Conservation (phyloP, 92 coral and sea anemone genomes). For the Pocillopora grandis region DNA sequence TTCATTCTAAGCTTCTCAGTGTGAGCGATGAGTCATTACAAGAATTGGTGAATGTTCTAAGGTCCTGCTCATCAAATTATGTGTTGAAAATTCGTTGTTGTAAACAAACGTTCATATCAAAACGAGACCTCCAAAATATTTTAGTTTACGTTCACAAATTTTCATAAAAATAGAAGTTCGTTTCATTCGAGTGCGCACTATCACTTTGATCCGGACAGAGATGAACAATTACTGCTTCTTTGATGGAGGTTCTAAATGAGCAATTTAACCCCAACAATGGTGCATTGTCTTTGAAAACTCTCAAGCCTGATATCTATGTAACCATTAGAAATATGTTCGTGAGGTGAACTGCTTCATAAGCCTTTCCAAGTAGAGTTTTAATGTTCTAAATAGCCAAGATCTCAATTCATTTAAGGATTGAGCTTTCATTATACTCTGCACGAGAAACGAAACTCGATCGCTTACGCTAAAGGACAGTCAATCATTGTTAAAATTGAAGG, state of each 20-base stretch:
- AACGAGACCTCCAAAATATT: not conserved
- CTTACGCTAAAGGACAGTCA: conserved; percentile 61
- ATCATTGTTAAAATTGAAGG: conserved; percentile 63
- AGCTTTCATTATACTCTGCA: conserved; percentile 45
- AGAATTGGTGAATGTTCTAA: not conserved
- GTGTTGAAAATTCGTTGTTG: not conserved
- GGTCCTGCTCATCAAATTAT: not conserved
- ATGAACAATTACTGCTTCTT: conserved; percentile 10
- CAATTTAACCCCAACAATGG: conserved; percentile 22
- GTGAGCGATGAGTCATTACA: not conserved
- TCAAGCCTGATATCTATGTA: not conserved
- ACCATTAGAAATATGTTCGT: not conserved
- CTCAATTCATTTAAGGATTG: not conserved
- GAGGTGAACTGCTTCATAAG: too few species aligned
- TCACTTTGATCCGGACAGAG: not conserved
- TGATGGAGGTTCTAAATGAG: not conserved
- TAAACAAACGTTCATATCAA: not conserved
- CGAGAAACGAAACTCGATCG: conserved; percentile 66
- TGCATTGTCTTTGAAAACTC: conserved; percentile 9
- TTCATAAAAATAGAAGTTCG: not conserved
- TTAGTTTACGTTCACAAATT: not conserved
- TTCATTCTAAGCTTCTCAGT: not conserved
- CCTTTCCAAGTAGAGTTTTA: not conserved
- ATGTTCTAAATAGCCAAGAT: not conserved
- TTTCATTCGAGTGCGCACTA: not conserved